phyloP scores from a whole-genome alignment of 2,797 vertebrate species.

The Urosaurus nigricauda region DNA sequence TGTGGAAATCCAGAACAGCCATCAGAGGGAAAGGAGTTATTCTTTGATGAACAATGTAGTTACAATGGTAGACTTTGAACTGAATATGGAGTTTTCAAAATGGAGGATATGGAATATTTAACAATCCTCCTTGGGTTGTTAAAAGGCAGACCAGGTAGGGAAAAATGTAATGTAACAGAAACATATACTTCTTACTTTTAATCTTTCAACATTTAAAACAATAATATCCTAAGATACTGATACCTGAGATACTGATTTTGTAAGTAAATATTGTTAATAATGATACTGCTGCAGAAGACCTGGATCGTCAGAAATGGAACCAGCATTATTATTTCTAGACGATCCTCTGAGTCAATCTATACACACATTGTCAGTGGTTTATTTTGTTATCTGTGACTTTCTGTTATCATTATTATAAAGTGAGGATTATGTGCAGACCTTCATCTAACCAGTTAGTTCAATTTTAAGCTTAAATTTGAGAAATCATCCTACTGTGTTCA shows the following conservation, averaged over 20 bases:
- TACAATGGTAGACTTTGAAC: neutral
- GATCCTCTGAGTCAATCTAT: neutral
- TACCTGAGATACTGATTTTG: neutral
- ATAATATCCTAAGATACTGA: neutral
- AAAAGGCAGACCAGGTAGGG: neutral
- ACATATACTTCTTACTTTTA: neutral
- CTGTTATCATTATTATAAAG: neutral
- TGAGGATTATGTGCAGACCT: neutral
- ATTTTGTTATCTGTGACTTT: neutral
- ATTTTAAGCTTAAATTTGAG: neutral
- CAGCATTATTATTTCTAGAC: neutral
- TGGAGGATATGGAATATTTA: neutral
- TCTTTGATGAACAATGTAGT: neutral
- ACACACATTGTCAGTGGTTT: neutral
- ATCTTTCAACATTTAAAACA: neutral
- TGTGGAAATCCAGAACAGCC: neutral
- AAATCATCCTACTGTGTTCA: neutral
- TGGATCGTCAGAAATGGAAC: neutral
- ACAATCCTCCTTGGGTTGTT: neutral
- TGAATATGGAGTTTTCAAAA: too few species aligned
- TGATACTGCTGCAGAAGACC: neutral
- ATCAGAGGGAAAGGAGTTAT: constrained; percentile 14
- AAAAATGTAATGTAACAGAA: neutral
- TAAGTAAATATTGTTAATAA: neutral
- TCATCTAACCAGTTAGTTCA: neutral